phyloP scores from a whole-genome alignment of 2,797 vertebrate species.

The Hirundo rustica region DNA sequence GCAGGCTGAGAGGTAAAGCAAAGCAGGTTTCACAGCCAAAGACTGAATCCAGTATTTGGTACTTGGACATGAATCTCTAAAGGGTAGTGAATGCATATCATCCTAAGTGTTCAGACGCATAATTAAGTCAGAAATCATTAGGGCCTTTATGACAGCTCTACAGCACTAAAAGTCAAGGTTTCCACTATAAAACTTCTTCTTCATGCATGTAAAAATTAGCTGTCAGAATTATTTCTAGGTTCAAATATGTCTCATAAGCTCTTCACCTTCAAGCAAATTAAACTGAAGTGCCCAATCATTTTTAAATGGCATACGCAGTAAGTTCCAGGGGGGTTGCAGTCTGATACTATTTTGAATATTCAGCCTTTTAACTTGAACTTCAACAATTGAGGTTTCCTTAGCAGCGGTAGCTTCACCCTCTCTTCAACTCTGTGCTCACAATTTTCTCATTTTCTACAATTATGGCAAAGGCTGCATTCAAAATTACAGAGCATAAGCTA shows the following conservation, averaged over 20 bases:
- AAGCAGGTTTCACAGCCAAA: background rate
- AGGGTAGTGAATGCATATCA: background rate
- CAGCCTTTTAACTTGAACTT: background rate
- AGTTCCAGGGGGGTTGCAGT: background rate
- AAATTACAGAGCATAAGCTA: background rate
- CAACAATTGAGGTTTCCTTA: background rate
- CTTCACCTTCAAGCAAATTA: conserved; percentile 43
- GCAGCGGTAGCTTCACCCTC: background rate
- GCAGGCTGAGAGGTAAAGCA: background rate
- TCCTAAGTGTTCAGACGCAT: background rate
- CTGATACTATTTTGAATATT: background rate
- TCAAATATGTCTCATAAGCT: background rate
- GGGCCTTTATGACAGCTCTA: background rate
- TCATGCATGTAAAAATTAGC: conserved; percentile 2
- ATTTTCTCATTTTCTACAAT: background rate
- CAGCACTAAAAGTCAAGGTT: conserved; percentile 18
- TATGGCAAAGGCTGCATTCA: background rate
- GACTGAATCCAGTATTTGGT: background rate
- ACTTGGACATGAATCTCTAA: background rate
- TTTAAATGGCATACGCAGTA: conserved; percentile 10
- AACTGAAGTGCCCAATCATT: conserved; percentile 44
- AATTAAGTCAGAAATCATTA: conserved; percentile 31
- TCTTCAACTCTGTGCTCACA: background rate
- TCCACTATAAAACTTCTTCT: background rate
- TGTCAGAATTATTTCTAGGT: conserved; percentile 34